A percentile compares a stretch with the other conserved stretches of the same genome.
Evolutionary conservation across 2,113 vertebrate species (phyloP).

Genomic region (Hoplias malabaricus): DNA sequence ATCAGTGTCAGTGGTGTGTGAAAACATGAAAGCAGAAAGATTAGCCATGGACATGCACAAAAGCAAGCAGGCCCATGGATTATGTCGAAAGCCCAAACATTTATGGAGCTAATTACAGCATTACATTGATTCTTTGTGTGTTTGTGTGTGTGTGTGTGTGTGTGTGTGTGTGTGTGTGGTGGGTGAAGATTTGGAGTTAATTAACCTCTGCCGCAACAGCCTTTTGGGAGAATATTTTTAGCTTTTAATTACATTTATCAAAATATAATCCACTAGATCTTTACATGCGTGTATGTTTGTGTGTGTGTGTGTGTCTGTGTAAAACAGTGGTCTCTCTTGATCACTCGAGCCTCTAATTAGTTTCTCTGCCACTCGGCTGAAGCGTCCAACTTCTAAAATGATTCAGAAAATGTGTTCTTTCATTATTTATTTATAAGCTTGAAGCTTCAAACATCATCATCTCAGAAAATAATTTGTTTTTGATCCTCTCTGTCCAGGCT

Average conservation of each 20-base stretch:
- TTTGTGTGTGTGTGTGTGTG: background rate
- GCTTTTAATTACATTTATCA: constrained; percentile 57
- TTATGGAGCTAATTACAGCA: constrained; percentile 40
- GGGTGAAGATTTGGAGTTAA: constrained; percentile 43
- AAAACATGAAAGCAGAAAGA: constrained; percentile 4
- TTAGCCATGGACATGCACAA: constrained; percentile 1
- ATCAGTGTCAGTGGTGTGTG: background rate
- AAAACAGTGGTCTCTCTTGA: background rate
- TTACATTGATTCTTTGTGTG: constrained; percentile 4
- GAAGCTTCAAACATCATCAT: background rate
- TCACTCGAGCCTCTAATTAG: constrained; percentile 24
- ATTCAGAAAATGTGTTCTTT: constrained; percentile 7
- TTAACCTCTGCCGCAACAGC: constrained; percentile 45
- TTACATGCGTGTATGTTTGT: background rate
- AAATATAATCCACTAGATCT: constrained; percentile 41
- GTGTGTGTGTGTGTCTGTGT: constrained; percentile 3
- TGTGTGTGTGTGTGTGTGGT: background rate
- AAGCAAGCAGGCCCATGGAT: constrained; percentile 20
- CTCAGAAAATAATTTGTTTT: background rate
- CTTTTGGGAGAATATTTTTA: constrained; percentile 22
- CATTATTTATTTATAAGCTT: constrained; percentile 12
- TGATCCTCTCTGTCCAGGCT: background rate
- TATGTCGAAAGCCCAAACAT: constrained; percentile 23
- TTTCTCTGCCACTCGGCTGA: background rate
- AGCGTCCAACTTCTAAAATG: background rate